phyloP scores from a whole-genome alignment of 2,888 invertebrate species.

The Pseudanteris insignis region DNA sequence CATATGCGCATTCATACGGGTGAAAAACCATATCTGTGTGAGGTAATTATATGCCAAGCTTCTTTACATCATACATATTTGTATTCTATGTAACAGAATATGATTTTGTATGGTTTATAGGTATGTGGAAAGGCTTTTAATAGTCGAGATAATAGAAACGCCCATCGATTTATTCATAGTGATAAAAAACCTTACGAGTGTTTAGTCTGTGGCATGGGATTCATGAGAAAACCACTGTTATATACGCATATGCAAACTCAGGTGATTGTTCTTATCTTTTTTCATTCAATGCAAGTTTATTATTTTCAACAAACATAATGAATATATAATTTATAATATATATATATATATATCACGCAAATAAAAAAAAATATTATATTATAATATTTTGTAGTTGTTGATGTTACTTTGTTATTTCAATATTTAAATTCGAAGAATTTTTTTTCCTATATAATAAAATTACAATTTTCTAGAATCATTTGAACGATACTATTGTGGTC shows the following conservation, averaged over 20 bases:
- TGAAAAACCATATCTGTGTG: constrained; percentile 78
- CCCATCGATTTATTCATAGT: constrained; percentile 85
- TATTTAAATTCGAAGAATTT: not conserved
- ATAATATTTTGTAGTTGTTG: no score
- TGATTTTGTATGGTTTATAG: constrained; percentile 57
- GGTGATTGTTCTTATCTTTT: constrained; percentile 49
- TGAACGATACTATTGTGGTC: constrained; percentile 83
- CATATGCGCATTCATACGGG: constrained; percentile 82
- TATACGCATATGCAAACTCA: constrained; percentile 80
- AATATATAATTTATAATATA: no score
- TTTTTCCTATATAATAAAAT: not conserved
- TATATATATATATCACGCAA: no score
- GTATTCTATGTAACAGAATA: constrained; percentile 7
- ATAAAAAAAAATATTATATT: no score
- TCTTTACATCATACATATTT: no score
- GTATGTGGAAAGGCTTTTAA: constrained; percentile 87
- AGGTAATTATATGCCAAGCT: constrained; percentile 68
- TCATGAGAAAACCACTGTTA: constrained; percentile 83
- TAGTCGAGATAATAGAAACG: constrained; percentile 84
- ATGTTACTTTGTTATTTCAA: no score
- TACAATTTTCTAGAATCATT: constrained; percentile 70
- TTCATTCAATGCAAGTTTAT: no score
- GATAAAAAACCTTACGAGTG: constrained; percentile 90
- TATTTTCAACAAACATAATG: no score
- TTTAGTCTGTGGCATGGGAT: constrained; percentile 81